Evolutionary conservation across 2,113 vertebrate genomes (phyloP).

Genomic region (Platanista minor): DNA sequence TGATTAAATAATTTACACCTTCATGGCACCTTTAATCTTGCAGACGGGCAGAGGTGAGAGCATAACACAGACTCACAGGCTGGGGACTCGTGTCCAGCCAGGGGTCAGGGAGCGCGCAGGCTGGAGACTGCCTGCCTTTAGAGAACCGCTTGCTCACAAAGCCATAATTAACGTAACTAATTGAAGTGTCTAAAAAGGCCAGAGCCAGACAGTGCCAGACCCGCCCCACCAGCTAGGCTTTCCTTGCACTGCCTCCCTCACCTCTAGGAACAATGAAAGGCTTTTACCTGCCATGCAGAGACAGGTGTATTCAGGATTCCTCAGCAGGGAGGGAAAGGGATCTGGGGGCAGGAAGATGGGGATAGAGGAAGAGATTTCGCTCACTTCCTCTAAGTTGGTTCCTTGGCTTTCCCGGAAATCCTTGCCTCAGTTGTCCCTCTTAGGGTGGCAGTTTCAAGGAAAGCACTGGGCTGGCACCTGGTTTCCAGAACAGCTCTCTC

Average conservation of each 20-base stretch:
- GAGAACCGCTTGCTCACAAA: not conserved
- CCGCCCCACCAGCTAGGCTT: not conserved
- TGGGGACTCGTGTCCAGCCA: not conserved
- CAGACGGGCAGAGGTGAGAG: not conserved
- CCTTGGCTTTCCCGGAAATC: not conserved
- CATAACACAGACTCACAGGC: not conserved
- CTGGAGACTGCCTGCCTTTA: not conserved
- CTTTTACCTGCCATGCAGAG: not conserved
- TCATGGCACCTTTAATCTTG: not conserved
- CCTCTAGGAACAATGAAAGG: conserved; percentile 16
- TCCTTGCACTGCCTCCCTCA: not conserved
- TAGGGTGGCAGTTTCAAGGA: not conserved
- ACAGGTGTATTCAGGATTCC: not conserved
- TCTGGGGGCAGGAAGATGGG: not conserved
- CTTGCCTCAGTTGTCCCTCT: not conserved
- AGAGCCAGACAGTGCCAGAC: conserved; percentile 39
- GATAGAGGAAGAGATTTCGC: not conserved
- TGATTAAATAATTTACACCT: not conserved
- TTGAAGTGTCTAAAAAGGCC: conserved; percentile 43
- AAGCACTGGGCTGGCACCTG: not conserved
- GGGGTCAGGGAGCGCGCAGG: not conserved
- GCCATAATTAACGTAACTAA: conserved; percentile 55
- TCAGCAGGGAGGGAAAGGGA: not conserved
- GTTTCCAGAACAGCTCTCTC: not conserved
- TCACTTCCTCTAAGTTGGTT: not conserved